Evolutionary conservation across 1,140 invertebrate species (phyloP), one percentile per base, ranked within the genome.

Genomic region (Drusus annulatus): DNA sequence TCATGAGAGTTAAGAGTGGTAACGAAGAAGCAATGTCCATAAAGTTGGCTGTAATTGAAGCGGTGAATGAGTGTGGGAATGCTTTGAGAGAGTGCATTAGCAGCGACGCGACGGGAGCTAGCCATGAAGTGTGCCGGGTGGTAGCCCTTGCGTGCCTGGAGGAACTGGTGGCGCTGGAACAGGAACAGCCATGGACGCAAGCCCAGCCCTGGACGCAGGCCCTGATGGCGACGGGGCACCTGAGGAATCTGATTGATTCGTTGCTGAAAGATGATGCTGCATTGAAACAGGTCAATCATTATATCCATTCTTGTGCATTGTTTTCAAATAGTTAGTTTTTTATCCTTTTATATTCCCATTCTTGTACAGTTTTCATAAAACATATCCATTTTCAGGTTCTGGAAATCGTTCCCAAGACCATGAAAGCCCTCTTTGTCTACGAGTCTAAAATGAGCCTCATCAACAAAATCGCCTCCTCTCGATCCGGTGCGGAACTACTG

Each of bases 41-140:
- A 73, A 89, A 87, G 77, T 85, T 85, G 0, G 87, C 88, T 85
- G 63, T 82, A 10, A 17, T 80, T 2, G 83, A 84, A 58, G 80
- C 80, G 0, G 88, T 91, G 19, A 89, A 90, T 31, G 89, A 91
- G 79, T 97, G 95, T 85, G 95, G 95, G 0, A 94, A 97, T 76
- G 93, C 94, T 85, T 88, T 98, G 16, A 94, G 97, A 86, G 94
- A 96, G 83, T 93, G 96, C 31, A 89, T 98, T 28, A 96, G 95
- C 84, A 92, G 94, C 76, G 97, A 98, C 89, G 96, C 94, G 78
- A 95, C 96, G 8, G 94, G 94, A 15, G 94, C 93, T 13, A 95
- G 96, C 0, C 96, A 97, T 85, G 95, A 98, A 84, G 93, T 98
- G 19, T 96, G 95, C 85, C 94, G 96, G 88, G 97, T 97, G 94